phyloP scores from a whole-genome alignment of 2,888 invertebrate species.

The Macrophya alboannulata region DNA sequence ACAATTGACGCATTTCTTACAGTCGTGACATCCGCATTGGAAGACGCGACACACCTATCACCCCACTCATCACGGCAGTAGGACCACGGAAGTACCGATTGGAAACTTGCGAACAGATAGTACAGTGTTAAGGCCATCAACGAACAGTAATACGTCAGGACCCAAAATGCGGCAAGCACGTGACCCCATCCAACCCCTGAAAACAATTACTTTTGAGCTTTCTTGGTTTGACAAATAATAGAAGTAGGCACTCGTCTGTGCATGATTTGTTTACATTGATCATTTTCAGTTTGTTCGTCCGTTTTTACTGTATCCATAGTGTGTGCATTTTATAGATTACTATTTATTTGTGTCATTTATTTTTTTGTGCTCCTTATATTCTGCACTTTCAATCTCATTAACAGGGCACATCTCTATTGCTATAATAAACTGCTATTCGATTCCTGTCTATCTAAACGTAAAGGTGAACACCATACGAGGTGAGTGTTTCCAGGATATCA shows the following conservation, averaged over 20 bases:
- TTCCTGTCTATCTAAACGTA: no score
- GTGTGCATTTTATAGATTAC: background rate
- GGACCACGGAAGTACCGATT: slow-evolving; percentile 80
- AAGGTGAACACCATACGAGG: no score
- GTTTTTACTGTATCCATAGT: background rate
- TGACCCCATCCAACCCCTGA: slow-evolving; percentile 80
- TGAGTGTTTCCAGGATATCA: no score
- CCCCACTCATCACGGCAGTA: slow-evolving; percentile 77
- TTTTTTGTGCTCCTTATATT: no score
- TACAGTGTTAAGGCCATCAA: slow-evolving; percentile 80
- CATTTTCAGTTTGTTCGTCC: background rate
- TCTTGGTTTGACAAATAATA: background rate
- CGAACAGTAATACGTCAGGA: slow-evolving; percentile 80
- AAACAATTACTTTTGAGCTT: slow-evolving; percentile 13
- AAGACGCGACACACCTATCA: slow-evolving; percentile 68
- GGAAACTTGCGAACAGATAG: slow-evolving; percentile 80
- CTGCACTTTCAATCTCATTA: no score
- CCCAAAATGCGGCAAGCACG: slow-evolving; percentile 77
- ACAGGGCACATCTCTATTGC: no score
- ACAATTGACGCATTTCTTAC: background rate
- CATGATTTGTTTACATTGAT: background rate
- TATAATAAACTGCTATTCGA: background rate
- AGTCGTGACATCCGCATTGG: background rate
- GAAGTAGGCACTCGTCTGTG: background rate
- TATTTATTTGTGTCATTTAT: no score